phyloP scores from a whole-genome alignment of 2,797 vertebrate genomes.

The Tokudaia tokunoshimensis region DNA sequence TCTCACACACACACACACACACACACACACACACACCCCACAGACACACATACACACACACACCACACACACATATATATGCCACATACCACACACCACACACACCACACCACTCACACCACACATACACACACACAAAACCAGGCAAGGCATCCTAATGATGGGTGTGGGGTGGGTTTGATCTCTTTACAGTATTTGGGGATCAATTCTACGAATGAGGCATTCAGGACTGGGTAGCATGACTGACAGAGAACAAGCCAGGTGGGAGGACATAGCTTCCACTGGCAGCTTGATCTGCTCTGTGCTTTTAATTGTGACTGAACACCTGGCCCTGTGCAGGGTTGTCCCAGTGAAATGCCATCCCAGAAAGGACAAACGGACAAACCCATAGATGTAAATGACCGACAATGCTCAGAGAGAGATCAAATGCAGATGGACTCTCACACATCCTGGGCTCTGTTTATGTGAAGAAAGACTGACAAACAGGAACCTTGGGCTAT shows the following conservation, averaged over 20 bases:
- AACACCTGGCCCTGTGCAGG: no score
- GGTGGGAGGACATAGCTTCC: neutral
- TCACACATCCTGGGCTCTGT: fast-evolving
- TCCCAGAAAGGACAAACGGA: neutral
- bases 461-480: neutral
- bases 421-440: neutral
- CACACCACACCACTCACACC: neutral
- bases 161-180: fast-evolving
- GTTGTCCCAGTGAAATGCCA: neutral
- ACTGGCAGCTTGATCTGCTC: fast-evolving
- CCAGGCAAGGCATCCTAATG: fast-evolving
- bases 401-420: fast-evolving
- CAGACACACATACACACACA: neutral
- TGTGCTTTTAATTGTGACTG: neutral
- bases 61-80: neutral
- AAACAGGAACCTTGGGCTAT: no score
- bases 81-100: neutral
- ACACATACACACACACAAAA: neutral
- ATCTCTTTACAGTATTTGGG: fast-evolving
- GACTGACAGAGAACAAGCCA: fast-evolving
- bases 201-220: neutral
- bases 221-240: neutral
- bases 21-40: neutral
- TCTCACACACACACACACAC: neutral
- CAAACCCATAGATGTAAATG: neutral